These are phyloP conservation scores for Ophioninae sp. DNA, from an alignment of 2,888 invertebrate species.

Conservation along the genomic window DNA sequence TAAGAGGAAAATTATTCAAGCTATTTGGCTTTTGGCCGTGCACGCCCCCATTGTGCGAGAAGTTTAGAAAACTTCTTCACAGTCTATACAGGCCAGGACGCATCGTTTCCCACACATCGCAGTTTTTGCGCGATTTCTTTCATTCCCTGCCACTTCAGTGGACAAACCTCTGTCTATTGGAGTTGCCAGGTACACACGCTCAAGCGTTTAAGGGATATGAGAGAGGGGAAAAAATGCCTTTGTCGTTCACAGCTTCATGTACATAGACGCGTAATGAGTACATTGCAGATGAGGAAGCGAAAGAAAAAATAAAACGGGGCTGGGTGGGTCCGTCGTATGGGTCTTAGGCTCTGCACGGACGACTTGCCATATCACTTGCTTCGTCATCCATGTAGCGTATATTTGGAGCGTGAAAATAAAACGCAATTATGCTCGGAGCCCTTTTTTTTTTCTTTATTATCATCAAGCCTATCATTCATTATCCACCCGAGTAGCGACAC, in stretches of 20 bases:
- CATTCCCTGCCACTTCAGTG: constrained; percentile 35
- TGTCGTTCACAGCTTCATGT: constrained; percentile 41
- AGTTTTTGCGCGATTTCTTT: constrained; percentile 28
- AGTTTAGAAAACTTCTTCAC: constrained; percentile 38
- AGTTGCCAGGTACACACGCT: constrained; percentile 34
- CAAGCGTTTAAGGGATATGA: constrained; percentile 34
- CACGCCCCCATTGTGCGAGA: constrained; percentile 28
- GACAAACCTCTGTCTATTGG: constrained; percentile 38
- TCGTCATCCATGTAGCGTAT: constrained; percentile 26
- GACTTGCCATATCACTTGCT: constrained; percentile 10
- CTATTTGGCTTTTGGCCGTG: constrained; percentile 16
- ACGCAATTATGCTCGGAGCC: constrained; percentile 65
- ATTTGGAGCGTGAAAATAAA: constrained; percentile 57
- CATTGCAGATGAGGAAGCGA: not conserved
- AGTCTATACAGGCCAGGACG: constrained; percentile 8
- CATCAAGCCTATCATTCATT: constrained; percentile 57
- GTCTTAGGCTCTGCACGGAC: constrained; percentile 12
- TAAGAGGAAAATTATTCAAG: constrained; percentile 53
- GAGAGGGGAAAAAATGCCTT: constrained; percentile 51
- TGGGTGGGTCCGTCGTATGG: constrained; percentile 38
- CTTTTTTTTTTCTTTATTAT: constrained; percentile 62
- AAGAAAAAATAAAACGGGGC: constrained; percentile 17
- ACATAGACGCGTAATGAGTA: constrained; percentile 6
- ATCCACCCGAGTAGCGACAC: constrained; percentile 33
- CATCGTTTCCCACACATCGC: constrained; percentile 29